Percentiles rank a stretch among this genome's conserved stretches.
Evolutionary conservation across 2,113 vertebrate genomes (phyloP).

Genomic region (Empidonax traillii): DNA sequence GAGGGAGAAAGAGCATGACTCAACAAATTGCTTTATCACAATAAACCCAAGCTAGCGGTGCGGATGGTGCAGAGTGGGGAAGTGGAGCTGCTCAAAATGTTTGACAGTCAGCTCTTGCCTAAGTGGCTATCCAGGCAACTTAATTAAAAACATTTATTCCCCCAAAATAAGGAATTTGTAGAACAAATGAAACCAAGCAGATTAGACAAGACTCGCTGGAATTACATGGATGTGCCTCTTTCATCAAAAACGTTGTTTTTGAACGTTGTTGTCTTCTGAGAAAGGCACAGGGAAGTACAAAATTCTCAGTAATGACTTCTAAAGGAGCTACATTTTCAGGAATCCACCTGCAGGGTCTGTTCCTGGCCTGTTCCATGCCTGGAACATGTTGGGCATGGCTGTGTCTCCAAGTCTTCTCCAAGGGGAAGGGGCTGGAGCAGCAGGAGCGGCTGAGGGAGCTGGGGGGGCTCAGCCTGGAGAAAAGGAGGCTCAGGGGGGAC

Average conservation of each 20-base stretch:
- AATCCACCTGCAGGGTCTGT: rapidly evolving
- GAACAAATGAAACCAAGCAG: not conserved
- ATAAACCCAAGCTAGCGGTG: not conserved
- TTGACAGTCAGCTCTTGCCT: not conserved
- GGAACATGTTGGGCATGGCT: not conserved
- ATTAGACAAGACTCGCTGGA: not conserved
- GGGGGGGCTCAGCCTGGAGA: not conserved
- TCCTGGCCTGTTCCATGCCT: not conserved
- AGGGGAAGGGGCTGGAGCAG: not conserved
- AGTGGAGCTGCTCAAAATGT: not conserved
- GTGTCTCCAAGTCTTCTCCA: not conserved
- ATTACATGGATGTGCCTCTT: not conserved
- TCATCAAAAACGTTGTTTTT: not conserved
- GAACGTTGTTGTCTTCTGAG: not conserved
- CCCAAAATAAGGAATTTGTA: not conserved
- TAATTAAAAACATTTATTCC: not conserved
- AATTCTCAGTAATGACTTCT: not conserved
- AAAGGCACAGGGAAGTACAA: rapidly evolving
- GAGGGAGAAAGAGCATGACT: constrained; percentile 21
- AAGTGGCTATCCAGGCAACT: not conserved
- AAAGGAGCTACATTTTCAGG: not conserved
- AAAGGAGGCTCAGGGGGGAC: no score
- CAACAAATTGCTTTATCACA: constrained; percentile 8
- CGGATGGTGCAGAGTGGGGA: not conserved
- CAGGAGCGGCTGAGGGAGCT: not conserved